phyloP scores from a whole-genome alignment of 1,140 invertebrate genomes.

The Drosophila ironensis region DNA sequence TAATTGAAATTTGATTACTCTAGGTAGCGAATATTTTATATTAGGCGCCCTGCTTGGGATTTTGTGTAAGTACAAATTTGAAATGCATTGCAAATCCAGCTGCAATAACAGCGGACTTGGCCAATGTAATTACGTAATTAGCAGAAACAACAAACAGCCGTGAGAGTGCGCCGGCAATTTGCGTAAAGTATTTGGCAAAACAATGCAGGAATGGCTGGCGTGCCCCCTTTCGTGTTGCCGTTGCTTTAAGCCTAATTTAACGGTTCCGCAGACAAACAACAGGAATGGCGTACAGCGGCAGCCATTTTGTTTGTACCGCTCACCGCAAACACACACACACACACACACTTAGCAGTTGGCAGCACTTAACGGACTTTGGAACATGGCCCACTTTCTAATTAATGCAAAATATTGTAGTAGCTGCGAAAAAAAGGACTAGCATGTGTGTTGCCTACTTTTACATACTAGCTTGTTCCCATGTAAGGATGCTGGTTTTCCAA shows the following conservation, averaged over 20 bases:
- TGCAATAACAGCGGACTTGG: constrained; percentile 3
- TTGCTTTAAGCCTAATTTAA: constrained; percentile 74
- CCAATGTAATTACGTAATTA: constrained; percentile 65
- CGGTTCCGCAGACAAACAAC: constrained; percentile 62
- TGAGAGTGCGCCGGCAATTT: constrained; percentile 37
- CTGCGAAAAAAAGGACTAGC: constrained; percentile 44
- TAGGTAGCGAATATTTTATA: too few relatives aligned
- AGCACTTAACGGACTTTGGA: constrained; percentile 20
- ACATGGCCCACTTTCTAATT: constrained; percentile 69
- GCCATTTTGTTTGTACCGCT: constrained; percentile 65
- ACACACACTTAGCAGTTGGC: constrained; percentile 16
- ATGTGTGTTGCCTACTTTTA: constrained; percentile 54
- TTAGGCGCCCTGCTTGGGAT: too few relatives aligned
- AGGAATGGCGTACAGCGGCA: constrained; percentile 40
- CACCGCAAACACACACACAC: constrained; percentile 40
- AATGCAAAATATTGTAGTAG: constrained; percentile 64
- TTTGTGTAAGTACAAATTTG: too few relatives aligned
- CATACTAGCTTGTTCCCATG: constrained; percentile 3
- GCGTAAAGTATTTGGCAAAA: constrained; percentile 64
- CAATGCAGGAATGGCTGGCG: constrained; percentile 38
- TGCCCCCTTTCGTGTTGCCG: background rate
- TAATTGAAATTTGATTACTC: too few relatives aligned
- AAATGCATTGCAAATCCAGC: constrained; percentile 1
- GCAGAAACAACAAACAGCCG: constrained; percentile 35
- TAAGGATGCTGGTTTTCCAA: constrained; percentile 14